Conservation (phyloP, 2,797 vertebrate species). For the Gorsachius magnificus region DNA sequence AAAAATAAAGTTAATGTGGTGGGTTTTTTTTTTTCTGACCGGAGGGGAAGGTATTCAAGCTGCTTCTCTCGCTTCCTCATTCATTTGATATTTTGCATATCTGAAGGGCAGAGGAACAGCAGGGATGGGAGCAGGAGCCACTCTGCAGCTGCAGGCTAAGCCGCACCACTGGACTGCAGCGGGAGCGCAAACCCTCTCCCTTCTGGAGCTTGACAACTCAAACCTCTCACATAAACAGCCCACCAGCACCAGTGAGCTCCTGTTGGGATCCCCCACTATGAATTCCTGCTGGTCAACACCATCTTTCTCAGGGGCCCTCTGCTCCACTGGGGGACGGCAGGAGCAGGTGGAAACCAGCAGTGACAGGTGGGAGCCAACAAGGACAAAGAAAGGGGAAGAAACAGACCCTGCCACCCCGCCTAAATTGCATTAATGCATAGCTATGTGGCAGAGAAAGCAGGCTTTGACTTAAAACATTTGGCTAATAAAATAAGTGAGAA, state of each 20-base stretch:
- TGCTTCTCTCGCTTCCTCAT: background rate
- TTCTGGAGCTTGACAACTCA: background rate
- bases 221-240: background rate
- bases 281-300: background rate
- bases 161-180: background rate
- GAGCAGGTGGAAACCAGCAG: background rate
- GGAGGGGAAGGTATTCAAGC: background rate
- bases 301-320: background rate
- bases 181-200: accelerated
- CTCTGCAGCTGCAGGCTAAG: background rate
- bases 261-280: no score
- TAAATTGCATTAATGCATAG: accelerated
- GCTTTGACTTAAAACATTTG: background rate
- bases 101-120: background rate
- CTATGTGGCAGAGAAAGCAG: background rate
- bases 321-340: background rate
- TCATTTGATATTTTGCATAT: background rate
- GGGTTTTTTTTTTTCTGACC: background rate
- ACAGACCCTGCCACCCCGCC: no score
- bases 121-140: background rate
- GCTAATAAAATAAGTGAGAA: background rate
- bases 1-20: background rate
- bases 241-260: background rate
- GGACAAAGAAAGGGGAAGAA: background rate
- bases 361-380: background rate